These are phyloP conservation scores for Austrolebias charrua DNA, from an alignment of 2,797 vertebrate genomes.

Conservation along the genomic window DNA sequence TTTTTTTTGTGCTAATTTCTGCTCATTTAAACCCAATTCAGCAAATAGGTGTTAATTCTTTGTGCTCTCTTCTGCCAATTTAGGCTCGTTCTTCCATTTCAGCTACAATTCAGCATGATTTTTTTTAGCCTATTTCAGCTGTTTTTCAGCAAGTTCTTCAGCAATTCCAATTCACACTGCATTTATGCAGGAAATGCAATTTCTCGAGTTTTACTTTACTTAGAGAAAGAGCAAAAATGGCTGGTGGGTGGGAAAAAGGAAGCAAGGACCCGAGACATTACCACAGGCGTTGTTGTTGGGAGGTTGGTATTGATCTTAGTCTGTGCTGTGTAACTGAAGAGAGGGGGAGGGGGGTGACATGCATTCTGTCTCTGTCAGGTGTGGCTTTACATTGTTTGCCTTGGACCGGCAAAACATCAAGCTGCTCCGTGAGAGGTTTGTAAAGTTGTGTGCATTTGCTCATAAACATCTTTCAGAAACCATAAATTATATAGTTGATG, in stretches of 20 bases:
- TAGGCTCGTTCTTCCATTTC: too few relatives aligned
- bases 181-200: too few relatives aligned
- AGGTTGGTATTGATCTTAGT: constrained; percentile 58
- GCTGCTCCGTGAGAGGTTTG: constrained; percentile 11
- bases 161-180: too few relatives aligned
- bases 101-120: too few relatives aligned
- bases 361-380: constrained; percentile 58
- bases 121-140: too few relatives aligned
- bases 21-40: too few relatives aligned
- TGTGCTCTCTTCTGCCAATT: too few relatives aligned
- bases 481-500: too few relatives aligned
- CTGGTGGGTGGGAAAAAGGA: constrained; percentile 27
- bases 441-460: constrained; percentile 3
- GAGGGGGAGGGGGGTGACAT: constrained; percentile 41
- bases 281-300: constrained; percentile 62
- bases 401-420: constrained; percentile 23
- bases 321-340: constrained; percentile 55
- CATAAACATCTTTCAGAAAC: constrained; percentile 14
- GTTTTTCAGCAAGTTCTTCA: too few relatives aligned
- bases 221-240: constrained; percentile 16
- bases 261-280: constrained; percentile 48
- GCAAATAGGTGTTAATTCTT: too few relatives aligned
- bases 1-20: too few relatives aligned
- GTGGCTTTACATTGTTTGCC: constrained; percentile 55
- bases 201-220: neutral